A percentile compares a stretch with the other conserved stretches of the same genome.
Evolutionary conservation across 2,888 invertebrate genomes (phyloP).

Genomic region (Nomada fabriciana): DNA sequence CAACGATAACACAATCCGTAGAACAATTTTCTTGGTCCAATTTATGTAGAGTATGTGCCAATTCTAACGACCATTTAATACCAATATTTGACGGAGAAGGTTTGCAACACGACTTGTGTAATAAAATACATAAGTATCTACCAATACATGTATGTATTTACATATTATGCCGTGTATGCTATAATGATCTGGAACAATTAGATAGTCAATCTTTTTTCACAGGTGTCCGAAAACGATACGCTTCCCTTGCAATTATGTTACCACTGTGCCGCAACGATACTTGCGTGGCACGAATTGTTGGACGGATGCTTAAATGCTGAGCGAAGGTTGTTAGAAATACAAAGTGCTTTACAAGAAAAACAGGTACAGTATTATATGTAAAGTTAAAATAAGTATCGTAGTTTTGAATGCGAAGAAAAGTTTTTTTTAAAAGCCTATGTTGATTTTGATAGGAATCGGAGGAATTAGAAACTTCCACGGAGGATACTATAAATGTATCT

Average conservation of each 20-base stretch:
- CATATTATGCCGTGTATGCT: not conserved
- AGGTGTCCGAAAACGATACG: conserved; percentile 86
- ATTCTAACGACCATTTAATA: conserved; percentile 85
- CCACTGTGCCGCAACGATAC: conserved; percentile 87
- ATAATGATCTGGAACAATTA: not conserved
- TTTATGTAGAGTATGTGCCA: conserved; percentile 87
- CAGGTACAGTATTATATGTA: conserved; percentile 46
- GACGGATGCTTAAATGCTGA: conserved; percentile 87
- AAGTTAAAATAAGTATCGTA: not conserved
- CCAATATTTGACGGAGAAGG: conserved; percentile 89
- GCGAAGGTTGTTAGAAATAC: conserved; percentile 79
- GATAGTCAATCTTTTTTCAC: conserved; percentile 22
- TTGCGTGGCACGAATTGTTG: conserved; percentile 88
- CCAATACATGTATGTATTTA: conserved; percentile 86
- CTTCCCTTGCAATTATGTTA: conserved; percentile 88
- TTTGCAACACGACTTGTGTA: conserved; percentile 86
- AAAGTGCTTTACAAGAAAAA: conserved; percentile 70
- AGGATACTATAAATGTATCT: conserved; percentile 25
- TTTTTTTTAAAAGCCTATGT: not conserved
- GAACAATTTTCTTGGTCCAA: conserved; percentile 58
- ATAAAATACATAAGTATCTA: conserved; percentile 88
- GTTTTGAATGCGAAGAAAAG: not conserved
- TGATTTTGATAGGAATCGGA: conserved; percentile 16
- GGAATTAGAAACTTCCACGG: conserved; percentile 25
- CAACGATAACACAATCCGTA: conserved; percentile 1